These are phyloP conservation scores for Acleris emargana DNA, from an alignment of 2,888 invertebrate species.

Conservation along the genomic window DNA sequence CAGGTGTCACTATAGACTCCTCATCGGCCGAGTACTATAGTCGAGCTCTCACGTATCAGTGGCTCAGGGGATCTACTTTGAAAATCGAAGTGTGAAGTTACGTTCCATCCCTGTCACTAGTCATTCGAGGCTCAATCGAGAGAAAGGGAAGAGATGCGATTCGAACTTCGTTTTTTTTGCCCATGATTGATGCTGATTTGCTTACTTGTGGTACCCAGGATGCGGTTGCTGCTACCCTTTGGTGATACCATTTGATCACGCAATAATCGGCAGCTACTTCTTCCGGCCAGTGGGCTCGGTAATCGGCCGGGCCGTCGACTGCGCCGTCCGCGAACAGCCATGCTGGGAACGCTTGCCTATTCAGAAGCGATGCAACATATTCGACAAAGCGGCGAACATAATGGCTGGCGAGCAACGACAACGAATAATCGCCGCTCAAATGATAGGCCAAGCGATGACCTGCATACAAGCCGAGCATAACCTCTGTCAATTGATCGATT, in stretches of 20 bases:
- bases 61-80: too few relatives aligned
- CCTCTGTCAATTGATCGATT: constrained; percentile 95
- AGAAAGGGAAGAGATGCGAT: too few relatives aligned
- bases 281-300: constrained; percentile 48
- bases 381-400: constrained; percentile 92
- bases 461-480: constrained; percentile 97
- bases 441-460: constrained; percentile 96
- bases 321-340: constrained; percentile 84
- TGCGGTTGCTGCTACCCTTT: constrained; percentile 80
- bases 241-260: constrained; percentile 92
- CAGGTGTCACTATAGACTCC: too few relatives aligned
- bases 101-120: too few relatives aligned
- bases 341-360: constrained; percentile 93
- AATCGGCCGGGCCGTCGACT: constrained; percentile 32
- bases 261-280: constrained; percentile 93
- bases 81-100: too few relatives aligned
- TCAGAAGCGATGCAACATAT: constrained; percentile 89
- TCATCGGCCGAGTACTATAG: too few relatives aligned
- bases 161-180: too few relatives aligned
- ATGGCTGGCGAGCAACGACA: constrained; percentile 93
- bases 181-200: too few relatives aligned
- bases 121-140: too few relatives aligned
- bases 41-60: too few relatives aligned
- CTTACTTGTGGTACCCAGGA: constrained; percentile 5
- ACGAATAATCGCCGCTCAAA: constrained; percentile 93